Conservation (phyloP, 2,113 vertebrate species). For the Cebidichthys violaceus region DNA sequence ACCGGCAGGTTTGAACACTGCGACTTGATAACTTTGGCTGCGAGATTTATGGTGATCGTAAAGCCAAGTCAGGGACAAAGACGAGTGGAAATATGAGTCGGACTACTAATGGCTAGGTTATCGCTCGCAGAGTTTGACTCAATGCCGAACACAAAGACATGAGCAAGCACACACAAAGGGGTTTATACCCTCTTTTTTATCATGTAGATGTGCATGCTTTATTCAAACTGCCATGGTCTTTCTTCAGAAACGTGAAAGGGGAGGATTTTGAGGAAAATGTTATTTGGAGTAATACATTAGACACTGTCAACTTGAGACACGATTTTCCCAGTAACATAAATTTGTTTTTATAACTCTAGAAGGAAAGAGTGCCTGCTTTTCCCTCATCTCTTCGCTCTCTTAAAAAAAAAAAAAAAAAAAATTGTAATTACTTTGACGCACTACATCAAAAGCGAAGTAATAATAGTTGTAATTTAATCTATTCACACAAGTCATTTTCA, state of each 20-base stretch:
- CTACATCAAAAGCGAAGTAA: conserved; percentile 98
- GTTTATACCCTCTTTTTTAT: conserved; percentile 63
- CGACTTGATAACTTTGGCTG: conserved; percentile 78
- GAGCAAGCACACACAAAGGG: conserved; percentile 53
- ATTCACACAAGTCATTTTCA: conserved; percentile 97
- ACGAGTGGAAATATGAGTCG: conserved; percentile 72
- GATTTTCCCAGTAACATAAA: conserved; percentile 86
- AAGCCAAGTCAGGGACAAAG: conserved; percentile 83
- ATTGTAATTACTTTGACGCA: conserved; percentile 94
- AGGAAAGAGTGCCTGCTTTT: conserved; percentile 84
- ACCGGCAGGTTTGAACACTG: conserved; percentile 78
- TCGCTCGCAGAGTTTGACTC: conserved; percentile 63
- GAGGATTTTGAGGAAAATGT: conserved; percentile 85
- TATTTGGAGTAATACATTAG: conserved; percentile 92
- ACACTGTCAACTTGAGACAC: conserved; percentile 87
- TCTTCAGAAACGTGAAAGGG: conserved; percentile 82
- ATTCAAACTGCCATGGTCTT: conserved; percentile 88
- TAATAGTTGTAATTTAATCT: conserved; percentile 99
- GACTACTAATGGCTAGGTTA: conserved; percentile 77
- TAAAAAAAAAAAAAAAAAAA: background rate
- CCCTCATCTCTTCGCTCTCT: conserved; percentile 47
- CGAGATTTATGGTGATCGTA: conserved; percentile 84
- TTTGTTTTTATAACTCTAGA: conserved; percentile 85
- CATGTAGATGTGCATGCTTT: conserved; percentile 78
- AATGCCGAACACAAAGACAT: conserved; percentile 50